Evolutionary conservation across 1,140 invertebrate species (phyloP), one percentile per base, ranked within the genome.

Genomic region (Batillaria attramentaria): DNA sequence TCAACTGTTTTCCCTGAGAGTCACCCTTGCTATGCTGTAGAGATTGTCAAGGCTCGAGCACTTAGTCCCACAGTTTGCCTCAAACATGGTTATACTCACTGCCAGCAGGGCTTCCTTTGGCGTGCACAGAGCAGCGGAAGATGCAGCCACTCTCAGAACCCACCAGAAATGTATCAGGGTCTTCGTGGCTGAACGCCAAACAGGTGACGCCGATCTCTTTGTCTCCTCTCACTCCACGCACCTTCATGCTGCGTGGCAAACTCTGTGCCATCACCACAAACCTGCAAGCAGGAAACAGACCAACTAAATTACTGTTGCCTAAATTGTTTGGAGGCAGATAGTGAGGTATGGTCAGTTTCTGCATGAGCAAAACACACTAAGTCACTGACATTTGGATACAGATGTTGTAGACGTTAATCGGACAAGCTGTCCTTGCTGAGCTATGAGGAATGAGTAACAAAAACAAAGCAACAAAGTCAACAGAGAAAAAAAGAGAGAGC

Each of bases 91-190:
- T 54, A 31, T 37, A 84, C 88, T 86, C 79, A 90, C 89, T 87
- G 70, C 87, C 87, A 57, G 88, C 88, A 76, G 87, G 86, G 60
- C 82, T 87, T 31, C 87, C 89, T 39, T 85, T 81, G 18, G 86
- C 79, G 74, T 87, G 78, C 81, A 89, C 83, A 41, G 85, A 89
- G 81, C 90, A 91, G 76, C 88, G 89, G 80, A 90, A 91, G 35
- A 91, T 80, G 42, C 87, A 88, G 24, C 90, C 90, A 79, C 87
- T 85, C 70, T 90, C 89, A 39, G 90, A 89, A 8, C 90, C 90
- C 24, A 91, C 77, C 2, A 90, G 65, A 81, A 90, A 91, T 46
- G 82, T 85, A 24, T 89, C 86, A n/a, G 86, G 83, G 76, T 90
- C 88, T 39, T 89, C 86, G 70, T 79, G 78, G 72, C 85, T 89